A percentile compares a stretch with the other conserved stretches of the same genome.
phyloP scores from a whole-genome alignment of 2,797 vertebrate species.

The Crocidura indochinensis region DNA sequence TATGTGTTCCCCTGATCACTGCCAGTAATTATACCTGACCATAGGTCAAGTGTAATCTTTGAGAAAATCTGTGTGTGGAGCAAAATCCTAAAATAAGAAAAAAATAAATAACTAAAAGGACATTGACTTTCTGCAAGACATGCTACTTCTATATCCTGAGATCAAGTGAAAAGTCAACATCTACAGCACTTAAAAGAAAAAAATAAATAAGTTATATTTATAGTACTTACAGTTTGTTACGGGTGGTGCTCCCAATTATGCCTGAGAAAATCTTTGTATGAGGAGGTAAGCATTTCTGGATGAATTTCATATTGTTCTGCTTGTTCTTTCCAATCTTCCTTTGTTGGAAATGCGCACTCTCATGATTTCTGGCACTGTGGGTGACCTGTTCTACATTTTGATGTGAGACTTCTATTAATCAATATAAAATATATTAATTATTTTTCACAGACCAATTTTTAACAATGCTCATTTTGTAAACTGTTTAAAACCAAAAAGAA shows the following conservation, averaged over 20 bases:
- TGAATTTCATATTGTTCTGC: background rate
- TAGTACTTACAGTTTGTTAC: no score
- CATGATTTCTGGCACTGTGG: conserved; percentile 64
- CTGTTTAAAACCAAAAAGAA: conserved; percentile 58
- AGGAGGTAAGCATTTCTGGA: background rate
- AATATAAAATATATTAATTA: conserved; percentile 72
- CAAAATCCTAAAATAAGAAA: no score
- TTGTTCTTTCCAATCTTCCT: conserved; percentile 35
- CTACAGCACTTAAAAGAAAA: no score
- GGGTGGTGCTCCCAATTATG: background rate
- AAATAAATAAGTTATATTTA: no score
- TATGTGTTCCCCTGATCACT: no score
- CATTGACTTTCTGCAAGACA: no score
- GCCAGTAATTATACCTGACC: no score
- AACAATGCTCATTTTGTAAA: conserved; percentile 82
- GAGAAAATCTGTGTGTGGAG: no score
- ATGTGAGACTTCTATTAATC: conserved; percentile 73
- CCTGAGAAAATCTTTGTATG: background rate
- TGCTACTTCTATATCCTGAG: no score
- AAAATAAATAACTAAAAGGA: no score
- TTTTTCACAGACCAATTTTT: conserved; percentile 71
- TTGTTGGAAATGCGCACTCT: conserved; percentile 64
- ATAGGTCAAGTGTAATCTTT: no score
- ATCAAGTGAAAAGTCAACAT: no score
- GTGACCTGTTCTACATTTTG: conserved; percentile 71